phyloP scores from a whole-genome alignment of 1,140 invertebrate species.

The Drosophila saltans region DNA sequence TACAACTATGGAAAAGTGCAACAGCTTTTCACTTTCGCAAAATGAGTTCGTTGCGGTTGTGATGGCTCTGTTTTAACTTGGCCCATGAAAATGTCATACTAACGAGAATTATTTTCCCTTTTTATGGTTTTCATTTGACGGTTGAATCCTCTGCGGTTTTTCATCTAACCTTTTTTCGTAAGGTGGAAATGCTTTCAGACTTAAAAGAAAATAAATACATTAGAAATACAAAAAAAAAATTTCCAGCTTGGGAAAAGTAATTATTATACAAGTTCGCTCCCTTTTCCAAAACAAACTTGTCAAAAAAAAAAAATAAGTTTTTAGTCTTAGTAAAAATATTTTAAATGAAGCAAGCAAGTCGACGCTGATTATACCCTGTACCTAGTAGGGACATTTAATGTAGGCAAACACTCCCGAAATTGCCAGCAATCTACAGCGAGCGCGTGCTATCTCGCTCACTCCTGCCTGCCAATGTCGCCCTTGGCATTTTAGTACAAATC shows the following conservation, averaged over 20 bases:
- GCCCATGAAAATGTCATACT: slow-evolving; percentile 38
- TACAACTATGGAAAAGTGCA: neutral
- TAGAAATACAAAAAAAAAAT: slow-evolving; percentile 51
- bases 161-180: slow-evolving; percentile 39
- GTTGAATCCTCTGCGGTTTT: slow-evolving; percentile 39
- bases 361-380: too few relatives aligned
- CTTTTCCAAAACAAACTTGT: too few relatives aligned
- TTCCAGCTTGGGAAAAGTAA: neutral
- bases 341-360: too few relatives aligned
- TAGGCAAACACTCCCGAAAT: too few relatives aligned
- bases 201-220: slow-evolving; percentile 52
- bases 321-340: too few relatives aligned
- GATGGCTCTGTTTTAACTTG: slow-evolving; percentile 47
- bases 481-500: too few relatives aligned
- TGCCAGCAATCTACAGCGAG: too few relatives aligned
- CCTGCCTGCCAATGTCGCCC: too few relatives aligned
- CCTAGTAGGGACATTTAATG: too few relatives aligned
- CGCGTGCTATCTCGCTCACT: too few relatives aligned
- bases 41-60: slow-evolving; percentile 8
- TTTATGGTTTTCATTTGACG: slow-evolving; percentile 12
- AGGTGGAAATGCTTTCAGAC: slow-evolving; percentile 58
- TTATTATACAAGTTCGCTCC: too few relatives aligned
- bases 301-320: too few relatives aligned
- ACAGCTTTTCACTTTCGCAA: slow-evolving; percentile 71
- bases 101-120: slow-evolving; percentile 55